Evolutionary conservation across 2,113 vertebrate genomes (phyloP), one percentile per base, ranked within the genome.

Genomic region (Mixornis gularis): DNA sequence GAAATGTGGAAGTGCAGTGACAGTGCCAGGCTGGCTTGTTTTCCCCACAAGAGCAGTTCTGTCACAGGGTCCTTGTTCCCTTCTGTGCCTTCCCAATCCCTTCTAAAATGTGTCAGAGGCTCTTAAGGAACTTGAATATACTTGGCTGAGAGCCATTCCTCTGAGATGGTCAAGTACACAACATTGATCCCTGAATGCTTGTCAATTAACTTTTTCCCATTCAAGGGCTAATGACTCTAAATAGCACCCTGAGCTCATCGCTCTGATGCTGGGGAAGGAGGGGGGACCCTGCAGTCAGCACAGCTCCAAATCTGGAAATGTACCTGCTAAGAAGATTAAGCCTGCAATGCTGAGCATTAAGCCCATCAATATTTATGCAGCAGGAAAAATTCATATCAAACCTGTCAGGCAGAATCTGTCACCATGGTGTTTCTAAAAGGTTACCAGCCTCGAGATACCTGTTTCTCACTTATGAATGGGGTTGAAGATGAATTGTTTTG

Each of bases 321-420:
- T 40, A 84, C 65, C 73, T 84, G 73, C 69, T 92, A 81, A 87
- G 87, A 59, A 91, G 93, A 89, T 94, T 71, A 85, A 41, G 48
- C 59, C 69, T 85, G 84, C 64, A 38, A 36, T 56, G 55, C 51
- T 63, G 58, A 85, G 76, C 79, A 49, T 88, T 82, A 93, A 87
- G 80, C 8, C 70, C 66, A 90, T 91, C 87, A 91, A 85, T 87
- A 94, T 91, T 91, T 89, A 93, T 90, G 77, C 82, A 94, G 53
- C 1, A 0, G 66, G 62, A 49, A 87, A 79, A 91, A 90, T 64
- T 91, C 21, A 22, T 56, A 89, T 64, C 93, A 80, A 80, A 81
- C 19, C 36, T 87, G 41, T 78, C 77, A 87, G 73, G 72, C 56
- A 89, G 78, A 74, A 87, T 89, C 84, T 91, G 89, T 87, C 94